Evolutionary conservation across 2,888 invertebrate genomes (phyloP).

Genomic region (Caenorhabditis sinica): DNA sequence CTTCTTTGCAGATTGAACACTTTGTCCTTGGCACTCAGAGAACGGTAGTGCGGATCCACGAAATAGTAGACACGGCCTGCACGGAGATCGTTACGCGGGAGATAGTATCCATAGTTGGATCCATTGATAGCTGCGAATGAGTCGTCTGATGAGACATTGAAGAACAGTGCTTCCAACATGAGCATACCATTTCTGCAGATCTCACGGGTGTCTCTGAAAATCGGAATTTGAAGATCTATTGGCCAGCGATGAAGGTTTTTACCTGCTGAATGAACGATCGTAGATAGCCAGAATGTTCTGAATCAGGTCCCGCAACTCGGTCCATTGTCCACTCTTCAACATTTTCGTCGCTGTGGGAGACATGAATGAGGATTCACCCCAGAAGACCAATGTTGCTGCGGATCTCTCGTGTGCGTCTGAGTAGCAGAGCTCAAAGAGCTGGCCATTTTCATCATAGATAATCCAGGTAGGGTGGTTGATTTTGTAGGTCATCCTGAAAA

Average conservation of each 20-base stretch:
- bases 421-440: slow-evolving; percentile 2
- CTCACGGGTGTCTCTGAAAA: neutral
- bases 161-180: slow-evolving; percentile 36
- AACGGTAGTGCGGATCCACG: slow-evolving; percentile 17
- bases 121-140: slow-evolving; percentile 10
- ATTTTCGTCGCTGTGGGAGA: slow-evolving; percentile 14
- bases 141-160: neutral
- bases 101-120: slow-evolving; percentile 41
- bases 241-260: neutral
- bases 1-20: neutral
- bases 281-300: neutral
- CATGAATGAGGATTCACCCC: slow-evolving; percentile 14
- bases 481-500: too few species aligned
- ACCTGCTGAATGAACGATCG: slow-evolving; percentile 4
- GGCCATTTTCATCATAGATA: neutral
- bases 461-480: slow-evolving; percentile 16
- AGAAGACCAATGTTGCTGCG: slow-evolving; percentile 21
- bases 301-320: slow-evolving; percentile 31
- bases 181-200: slow-evolving; percentile 20
- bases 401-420: neutral
- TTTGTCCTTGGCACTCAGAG: neutral
- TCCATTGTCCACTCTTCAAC: slow-evolving; percentile 18
- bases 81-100: slow-evolving; percentile 17
- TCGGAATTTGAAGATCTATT: neutral
- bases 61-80: slow-evolving; percentile 44